Evolutionary conservation across 2,797 vertebrate species (phyloP).

Genomic region (Leptodactylus fallax): DNA sequence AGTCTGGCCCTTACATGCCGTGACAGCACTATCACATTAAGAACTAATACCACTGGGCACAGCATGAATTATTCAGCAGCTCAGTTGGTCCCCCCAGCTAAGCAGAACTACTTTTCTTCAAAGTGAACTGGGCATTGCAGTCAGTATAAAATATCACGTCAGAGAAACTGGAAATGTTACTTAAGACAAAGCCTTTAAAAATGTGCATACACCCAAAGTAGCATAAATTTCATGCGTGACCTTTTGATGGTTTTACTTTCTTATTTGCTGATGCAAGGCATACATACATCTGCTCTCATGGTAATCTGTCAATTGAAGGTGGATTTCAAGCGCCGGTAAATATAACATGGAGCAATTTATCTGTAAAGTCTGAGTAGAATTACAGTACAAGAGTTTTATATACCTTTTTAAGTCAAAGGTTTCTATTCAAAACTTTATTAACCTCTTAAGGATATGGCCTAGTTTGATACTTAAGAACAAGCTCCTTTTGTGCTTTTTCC

Average conservation of each 20-base stretch:
- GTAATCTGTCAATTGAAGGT: slow-evolving; percentile 22
- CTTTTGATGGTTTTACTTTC: slow-evolving; percentile 16
- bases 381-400: neutral
- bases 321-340: slow-evolving; percentile 24
- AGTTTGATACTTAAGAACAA: too few species aligned
- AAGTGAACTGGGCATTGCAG: neutral
- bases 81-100: neutral
- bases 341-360: neutral
- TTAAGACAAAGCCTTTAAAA: slow-evolving; percentile 25
- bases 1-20: neutral
- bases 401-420: neutral
- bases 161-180: slow-evolving; percentile 20
- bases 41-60: neutral
- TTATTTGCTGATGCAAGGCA: slow-evolving; percentile 15
- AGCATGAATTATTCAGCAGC: slow-evolving; percentile 14
- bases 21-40: slow-evolving; percentile 7
- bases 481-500: too few species aligned
- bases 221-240: slow-evolving; percentile 33
- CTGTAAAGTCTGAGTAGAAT: slow-evolving; percentile 2
- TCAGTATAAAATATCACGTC: slow-evolving; percentile 25
- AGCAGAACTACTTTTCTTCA: neutral
- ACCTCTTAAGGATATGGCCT: neutral
- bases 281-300: slow-evolving; percentile 2
- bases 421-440: neutral
- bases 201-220: slow-evolving; percentile 39